Evolutionary conservation across 1,140 invertebrate species (phyloP), one percentile per base, ranked within the genome.

Genomic region (Zaprionus vittiger): DNA sequence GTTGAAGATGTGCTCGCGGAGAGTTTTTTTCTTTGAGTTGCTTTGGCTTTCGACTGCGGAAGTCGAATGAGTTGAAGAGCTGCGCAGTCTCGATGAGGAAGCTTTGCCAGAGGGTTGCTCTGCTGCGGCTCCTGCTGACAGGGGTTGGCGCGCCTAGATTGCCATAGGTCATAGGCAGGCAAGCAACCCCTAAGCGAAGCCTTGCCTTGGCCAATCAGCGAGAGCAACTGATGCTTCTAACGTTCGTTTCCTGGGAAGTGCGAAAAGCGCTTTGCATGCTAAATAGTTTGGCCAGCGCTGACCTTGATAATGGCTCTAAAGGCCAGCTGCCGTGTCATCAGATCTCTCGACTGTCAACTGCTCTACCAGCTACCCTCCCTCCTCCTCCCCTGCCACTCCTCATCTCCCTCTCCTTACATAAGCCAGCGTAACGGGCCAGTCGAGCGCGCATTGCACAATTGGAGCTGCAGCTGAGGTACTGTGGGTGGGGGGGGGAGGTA

Each of bases 41-140:
- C 64, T 63, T 54, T 37, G 77, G 80, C 79, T 78, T 90, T 90
- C 85, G 85, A 90, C 85, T 90, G 74, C 76, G 72, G 70, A 82
- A 90, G 85, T 90, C 85, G 85, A 90, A 90, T 90, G 85, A 90
- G 37, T 55, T 52, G 22, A 14, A 3, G 22, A 70, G 24, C 44
- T 73, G 38, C 31, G 31, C 34, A 57, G 64, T 56, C 31, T 44
- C 38, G 4, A 57, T 64, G 44, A 86, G 44, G 81, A 91, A 91
- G 49, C 77, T 73, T 79, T 34, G n/a, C 47, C 47, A 49, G 3
- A 22, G 47, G 47, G 47, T 52, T 63, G 71, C 6, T 80, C 24
- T 63, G 71, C 6, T 80, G 70, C 22, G 6, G 28, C 28, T 31
- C 28, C 31, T 47, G 61, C 7, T 62, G 66, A 60, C 69, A 79